Conservation (phyloP, 1,140 invertebrate species). For the Eumeta japonica region DNA sequence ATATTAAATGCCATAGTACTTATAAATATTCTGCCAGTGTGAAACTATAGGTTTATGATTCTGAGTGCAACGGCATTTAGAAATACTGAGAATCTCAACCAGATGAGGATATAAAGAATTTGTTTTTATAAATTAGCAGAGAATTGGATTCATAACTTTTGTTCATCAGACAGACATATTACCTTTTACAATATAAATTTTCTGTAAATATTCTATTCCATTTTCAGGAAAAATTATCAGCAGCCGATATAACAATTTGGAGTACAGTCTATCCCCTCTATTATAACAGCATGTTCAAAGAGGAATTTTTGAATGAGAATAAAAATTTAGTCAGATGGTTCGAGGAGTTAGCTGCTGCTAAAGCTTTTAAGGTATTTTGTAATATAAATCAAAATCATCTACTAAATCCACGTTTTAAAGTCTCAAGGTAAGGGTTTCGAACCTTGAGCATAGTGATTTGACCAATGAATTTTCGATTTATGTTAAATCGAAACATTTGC, state of each 20-base stretch:
- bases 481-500: no score
- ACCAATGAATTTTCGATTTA: no score
- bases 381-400: no score
- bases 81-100: no score
- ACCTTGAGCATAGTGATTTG: no score
- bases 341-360: conserved; percentile 30
- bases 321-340: conserved; percentile 57
- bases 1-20: no score
- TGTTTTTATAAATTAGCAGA: background rate
- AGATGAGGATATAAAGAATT: no score
- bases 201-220: conserved; percentile 11
- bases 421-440: no score
- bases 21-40: no score
- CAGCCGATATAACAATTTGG: conserved; percentile 67
- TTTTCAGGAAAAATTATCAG: conserved; percentile 54
- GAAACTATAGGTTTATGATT: no score
- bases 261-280: conserved; percentile 63
- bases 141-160: background rate
- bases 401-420: no score
- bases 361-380: conserved; percentile 61
- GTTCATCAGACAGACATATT: conserved; percentile 11
- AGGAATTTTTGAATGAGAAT: conserved; percentile 44
- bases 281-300: conserved; percentile 29
- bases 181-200: conserved; percentile 9
- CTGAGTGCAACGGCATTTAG: no score